Conservation (phyloP, 2,888 invertebrate genomes). For the Argynnis bischoffii region DNA sequence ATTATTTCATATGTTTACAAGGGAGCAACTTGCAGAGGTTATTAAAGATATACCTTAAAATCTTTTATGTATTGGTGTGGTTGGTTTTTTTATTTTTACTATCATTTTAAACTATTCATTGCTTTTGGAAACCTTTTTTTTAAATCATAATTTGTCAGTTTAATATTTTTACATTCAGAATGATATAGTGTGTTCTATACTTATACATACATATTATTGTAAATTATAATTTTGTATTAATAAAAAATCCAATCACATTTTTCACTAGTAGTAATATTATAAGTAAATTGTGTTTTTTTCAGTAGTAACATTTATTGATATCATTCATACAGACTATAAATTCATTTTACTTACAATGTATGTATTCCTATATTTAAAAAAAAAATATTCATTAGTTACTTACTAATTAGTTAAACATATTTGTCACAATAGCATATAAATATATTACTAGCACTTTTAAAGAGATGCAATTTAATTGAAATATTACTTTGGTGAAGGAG, state of each 20-base stretch:
- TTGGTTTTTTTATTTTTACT: conserved; percentile 14
- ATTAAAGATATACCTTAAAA: conserved; percentile 88
- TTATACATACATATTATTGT: neutral
- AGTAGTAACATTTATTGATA: neutral
- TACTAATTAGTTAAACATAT: too few relatives aligned
- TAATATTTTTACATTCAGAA: too few relatives aligned
- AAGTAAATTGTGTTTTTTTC: conserved; percentile 54
- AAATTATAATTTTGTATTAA: neutral
- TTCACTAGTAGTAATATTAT: conserved; percentile 56
- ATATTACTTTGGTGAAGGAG: conserved; percentile 55
- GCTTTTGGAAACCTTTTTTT: neutral
- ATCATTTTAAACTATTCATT: neutral
- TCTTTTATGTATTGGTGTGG: conserved; percentile 14
- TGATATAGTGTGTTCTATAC: too few relatives aligned
- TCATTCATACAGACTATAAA: too few relatives aligned
- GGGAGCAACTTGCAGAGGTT: conserved; percentile 95
- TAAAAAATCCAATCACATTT: conserved; percentile 19
- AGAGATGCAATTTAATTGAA: conserved; percentile 57
- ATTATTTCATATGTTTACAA: conserved; percentile 94
- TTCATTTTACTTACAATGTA: too few relatives aligned
- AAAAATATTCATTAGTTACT: neutral
- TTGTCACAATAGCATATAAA: too few relatives aligned
- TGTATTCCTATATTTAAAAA: neutral
- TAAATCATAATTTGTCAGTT: neutral
- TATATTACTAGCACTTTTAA: too few relatives aligned